Conservation (phyloP, 1,140 invertebrate genomes). For the Samia ricini region DNA sequence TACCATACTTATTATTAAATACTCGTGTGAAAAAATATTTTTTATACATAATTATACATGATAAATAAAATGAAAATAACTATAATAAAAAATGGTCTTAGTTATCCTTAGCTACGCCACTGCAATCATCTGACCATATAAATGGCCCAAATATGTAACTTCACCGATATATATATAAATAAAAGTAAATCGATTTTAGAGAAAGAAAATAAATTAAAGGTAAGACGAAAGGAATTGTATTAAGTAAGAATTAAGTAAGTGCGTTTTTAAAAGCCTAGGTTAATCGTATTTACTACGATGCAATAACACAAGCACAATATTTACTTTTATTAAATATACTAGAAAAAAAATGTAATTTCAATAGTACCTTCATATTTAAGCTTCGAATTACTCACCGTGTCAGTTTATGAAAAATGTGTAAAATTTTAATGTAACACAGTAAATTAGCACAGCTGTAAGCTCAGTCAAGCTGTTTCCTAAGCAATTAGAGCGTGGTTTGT, state of each 20-base stretch:
- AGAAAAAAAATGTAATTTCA: neutral
- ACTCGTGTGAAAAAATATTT: too few species aligned
- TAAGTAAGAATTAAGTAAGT: neutral
- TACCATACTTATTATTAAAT: too few species aligned
- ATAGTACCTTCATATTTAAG: neutral
- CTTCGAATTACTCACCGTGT: neutral
- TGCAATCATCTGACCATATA: too few species aligned
- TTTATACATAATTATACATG: too few species aligned
- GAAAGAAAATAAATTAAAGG: constrained; percentile 1
- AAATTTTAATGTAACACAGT: neutral
- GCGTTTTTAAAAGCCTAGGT: neutral
- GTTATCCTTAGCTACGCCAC: too few species aligned
- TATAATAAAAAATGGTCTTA: too few species aligned
- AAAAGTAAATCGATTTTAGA: too few species aligned
- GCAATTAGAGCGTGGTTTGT: constrained; percentile 30
- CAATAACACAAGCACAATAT: neutral
- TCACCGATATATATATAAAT: too few species aligned
- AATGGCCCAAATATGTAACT: too few species aligned
- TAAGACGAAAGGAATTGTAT: neutral
- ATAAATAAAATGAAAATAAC: too few species aligned
- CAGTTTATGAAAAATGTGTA: neutral
- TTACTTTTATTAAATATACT: neutral
- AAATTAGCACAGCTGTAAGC: constrained; percentile 25
- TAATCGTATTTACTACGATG: neutral
- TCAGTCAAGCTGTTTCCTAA: constrained; percentile 24